A percentile compares a stretch with the other conserved stretches of the same genome.
phyloP scores from a whole-genome alignment of 2,797 vertebrate species.

The Phylloscopus collybita region DNA sequence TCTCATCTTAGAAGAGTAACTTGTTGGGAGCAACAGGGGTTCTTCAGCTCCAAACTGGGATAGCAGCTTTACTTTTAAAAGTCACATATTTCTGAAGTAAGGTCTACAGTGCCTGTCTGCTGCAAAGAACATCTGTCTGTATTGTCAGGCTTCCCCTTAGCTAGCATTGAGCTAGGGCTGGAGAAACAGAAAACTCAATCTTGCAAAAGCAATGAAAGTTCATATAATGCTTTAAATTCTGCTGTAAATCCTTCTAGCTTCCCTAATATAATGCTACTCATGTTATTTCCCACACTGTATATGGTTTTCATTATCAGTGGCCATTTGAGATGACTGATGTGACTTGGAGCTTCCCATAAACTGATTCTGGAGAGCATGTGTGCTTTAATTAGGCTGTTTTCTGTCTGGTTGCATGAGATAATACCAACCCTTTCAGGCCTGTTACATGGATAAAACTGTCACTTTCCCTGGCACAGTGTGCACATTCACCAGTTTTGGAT shows the following conservation, averaged over 20 bases:
- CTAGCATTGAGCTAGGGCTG: neutral
- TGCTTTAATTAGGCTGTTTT: neutral
- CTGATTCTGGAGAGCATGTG: neutral
- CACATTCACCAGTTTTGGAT: neutral
- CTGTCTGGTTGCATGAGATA: neutral
- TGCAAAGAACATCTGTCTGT: neutral
- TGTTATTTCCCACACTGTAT: neutral
- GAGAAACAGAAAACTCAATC: neutral
- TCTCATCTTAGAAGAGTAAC: neutral
- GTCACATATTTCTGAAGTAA: neutral
- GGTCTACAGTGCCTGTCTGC: neutral
- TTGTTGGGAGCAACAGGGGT: neutral
- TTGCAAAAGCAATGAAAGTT: neutral
- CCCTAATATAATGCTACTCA: neutral
- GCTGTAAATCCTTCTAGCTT: neutral
- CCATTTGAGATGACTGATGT: neutral
- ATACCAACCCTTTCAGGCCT: neutral
- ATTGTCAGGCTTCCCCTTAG: neutral
- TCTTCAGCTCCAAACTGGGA: neutral
- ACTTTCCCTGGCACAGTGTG: neutral
- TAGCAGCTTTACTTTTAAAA: neutral
- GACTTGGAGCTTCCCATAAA: neutral
- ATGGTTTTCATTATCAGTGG: neutral
- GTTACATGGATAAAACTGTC: neutral
- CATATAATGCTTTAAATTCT: neutral